A percentile compares a stretch with the other conserved stretches of the same genome.
phyloP scores from a whole-genome alignment of 1,140 invertebrate species.

The Thaumetopoea pityocampa region DNA sequence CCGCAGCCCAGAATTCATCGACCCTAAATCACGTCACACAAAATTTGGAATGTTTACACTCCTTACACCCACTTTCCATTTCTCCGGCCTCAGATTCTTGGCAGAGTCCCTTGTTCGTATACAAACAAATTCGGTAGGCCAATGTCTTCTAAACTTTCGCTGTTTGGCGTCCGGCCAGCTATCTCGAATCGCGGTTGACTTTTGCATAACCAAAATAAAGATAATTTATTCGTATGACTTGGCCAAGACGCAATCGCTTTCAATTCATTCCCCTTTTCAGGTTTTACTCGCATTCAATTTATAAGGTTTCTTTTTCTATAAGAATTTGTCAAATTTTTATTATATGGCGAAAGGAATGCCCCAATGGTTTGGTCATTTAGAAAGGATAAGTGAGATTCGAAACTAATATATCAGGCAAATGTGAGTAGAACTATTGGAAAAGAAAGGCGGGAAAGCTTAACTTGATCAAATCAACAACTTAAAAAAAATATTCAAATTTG shows the following conservation, averaged over 20 bases:
- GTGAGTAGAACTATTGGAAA: too few relatives aligned
- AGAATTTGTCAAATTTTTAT: slow-evolving; percentile 9
- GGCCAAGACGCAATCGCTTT: slow-evolving; percentile 13
- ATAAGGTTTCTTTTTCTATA: slow-evolving; percentile 14
- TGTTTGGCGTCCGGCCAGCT: slow-evolving; percentile 51
- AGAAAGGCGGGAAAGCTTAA: too few relatives aligned
- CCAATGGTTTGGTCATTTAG: too few relatives aligned
- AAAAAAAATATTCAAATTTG: too few relatives aligned
- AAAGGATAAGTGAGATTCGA: too few relatives aligned
- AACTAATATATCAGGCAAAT: too few relatives aligned
- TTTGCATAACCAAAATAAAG: slow-evolving; percentile 47
- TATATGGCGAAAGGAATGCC: too few relatives aligned
- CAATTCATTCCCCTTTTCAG: slow-evolving; percentile 14
- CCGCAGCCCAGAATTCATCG: too few relatives aligned
- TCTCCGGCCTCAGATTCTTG: slow-evolving; percentile 31
- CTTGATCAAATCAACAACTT: too few relatives aligned
- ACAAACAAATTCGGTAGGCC: slow-evolving; percentile 63
- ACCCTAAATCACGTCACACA: slow-evolving; percentile 9
- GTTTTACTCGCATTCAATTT: slow-evolving; percentile 12
- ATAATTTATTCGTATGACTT: slow-evolving; percentile 44
- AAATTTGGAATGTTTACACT: slow-evolving; percentile 53
- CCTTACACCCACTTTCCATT: slow-evolving; percentile 47
- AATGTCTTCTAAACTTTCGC: slow-evolving; percentile 59
- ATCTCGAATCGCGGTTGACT: slow-evolving; percentile 34
- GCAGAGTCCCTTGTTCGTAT: slow-evolving; percentile 28